Evolutionary conservation across 2,113 vertebrate species (phyloP).

Genomic region (Mionectes macconnelli): DNA sequence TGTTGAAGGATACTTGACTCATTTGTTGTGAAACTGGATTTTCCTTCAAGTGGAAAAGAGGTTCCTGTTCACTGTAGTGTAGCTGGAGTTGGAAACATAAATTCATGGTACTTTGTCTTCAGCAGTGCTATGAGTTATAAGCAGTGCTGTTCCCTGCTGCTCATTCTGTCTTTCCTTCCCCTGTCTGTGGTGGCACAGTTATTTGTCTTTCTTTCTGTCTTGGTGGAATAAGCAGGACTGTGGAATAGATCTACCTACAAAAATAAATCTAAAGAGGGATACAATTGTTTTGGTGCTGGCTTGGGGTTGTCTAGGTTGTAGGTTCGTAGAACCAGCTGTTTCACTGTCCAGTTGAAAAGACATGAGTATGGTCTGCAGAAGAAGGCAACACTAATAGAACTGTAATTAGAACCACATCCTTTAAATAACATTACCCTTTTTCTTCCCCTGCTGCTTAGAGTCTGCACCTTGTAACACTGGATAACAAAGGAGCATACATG

Average conservation of each 20-base stretch:
- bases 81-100: background rate
- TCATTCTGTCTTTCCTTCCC: background rate
- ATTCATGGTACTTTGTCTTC: background rate
- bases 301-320: background rate
- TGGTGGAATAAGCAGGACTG: background rate
- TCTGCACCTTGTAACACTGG: background rate
- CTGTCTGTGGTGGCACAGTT: background rate
- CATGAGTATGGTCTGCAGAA: fast-evolving
- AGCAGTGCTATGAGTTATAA: background rate
- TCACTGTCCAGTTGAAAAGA: background rate
- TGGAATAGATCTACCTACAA: background rate
- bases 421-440: background rate
- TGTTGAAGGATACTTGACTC: background rate
- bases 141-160: background rate
- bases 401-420: background rate
- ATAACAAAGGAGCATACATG: background rate
- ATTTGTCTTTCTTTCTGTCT: background rate
- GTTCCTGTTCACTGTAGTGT: background rate
- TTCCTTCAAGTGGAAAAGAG: background rate
- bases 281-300: background rate
- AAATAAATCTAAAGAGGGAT: background rate
- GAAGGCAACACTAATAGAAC: background rate
- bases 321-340: background rate
- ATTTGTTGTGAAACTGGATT: background rate
- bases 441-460: background rate